These are phyloP conservation scores for Drosophila atroscutellata DNA, from an alignment of 2,888 invertebrate species.

Conservation along the genomic window DNA sequence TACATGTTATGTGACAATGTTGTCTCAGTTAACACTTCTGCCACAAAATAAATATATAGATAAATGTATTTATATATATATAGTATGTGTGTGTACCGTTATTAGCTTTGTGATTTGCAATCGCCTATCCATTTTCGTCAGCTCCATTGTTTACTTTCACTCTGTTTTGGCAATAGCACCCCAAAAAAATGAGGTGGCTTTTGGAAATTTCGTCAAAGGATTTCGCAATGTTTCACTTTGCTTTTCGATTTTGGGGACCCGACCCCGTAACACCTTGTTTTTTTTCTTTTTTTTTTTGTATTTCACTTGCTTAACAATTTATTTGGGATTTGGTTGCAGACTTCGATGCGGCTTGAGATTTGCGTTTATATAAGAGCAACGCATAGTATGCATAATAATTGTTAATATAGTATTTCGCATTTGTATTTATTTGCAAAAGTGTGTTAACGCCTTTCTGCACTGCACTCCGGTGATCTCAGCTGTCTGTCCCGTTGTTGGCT, in stretches of 20 bases:
- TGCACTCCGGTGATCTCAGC: conserved; percentile 17
- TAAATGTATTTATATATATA: not conserved
- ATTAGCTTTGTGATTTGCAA: conserved; percentile 73
- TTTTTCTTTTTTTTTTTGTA: conserved; percentile 1
- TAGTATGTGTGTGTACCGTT: conserved; percentile 70
- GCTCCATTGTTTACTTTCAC: conserved; percentile 76
- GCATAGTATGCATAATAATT: conserved; percentile 60
- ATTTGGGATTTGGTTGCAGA: not conserved
- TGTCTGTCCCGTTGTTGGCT: conserved; percentile 12
- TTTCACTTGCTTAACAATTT: conserved; percentile 1
- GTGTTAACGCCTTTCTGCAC: conserved; percentile 4
- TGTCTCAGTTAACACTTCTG: conserved; percentile 13
- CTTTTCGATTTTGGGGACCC: conserved; percentile 21
- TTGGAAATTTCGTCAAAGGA: conserved; percentile 57
- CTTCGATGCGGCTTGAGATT: conserved; percentile 11
- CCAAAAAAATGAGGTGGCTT: conserved; percentile 43
- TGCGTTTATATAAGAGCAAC: conserved; percentile 23
- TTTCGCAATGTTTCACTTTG: conserved; percentile 56
- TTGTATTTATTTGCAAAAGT: conserved; percentile 5
- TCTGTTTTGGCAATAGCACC: conserved; percentile 42
- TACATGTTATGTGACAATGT: conserved; percentile 34
- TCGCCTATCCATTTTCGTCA: conserved; percentile 77
- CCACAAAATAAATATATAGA: not conserved
- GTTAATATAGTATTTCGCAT: conserved; percentile 21
- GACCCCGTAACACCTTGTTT: conserved; percentile 23